Evolutionary conservation across 1,140 invertebrate genomes (phyloP).

Genomic region (Pseudobourletiella spinata): DNA sequence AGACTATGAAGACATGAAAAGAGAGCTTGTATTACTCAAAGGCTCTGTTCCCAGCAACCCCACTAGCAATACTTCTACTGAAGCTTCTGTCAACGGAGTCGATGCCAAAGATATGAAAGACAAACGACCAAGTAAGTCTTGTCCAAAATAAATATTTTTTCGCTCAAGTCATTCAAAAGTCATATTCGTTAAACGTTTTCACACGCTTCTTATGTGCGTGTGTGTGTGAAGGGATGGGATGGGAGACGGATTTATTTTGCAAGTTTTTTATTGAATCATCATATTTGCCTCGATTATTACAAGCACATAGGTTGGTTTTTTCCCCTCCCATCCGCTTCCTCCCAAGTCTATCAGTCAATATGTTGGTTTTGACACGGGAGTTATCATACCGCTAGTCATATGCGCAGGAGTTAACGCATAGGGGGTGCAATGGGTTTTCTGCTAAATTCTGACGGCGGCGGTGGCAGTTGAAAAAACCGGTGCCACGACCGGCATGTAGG

Average conservation of each 20-base stretch:
- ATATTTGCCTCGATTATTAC: no score
- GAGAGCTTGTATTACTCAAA: slow-evolving; percentile 59
- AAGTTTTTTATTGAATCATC: not conserved
- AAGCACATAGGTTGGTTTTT: no score
- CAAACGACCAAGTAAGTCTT: slow-evolving; percentile 32
- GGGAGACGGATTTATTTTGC: not conserved
- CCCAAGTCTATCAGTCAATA: no score
- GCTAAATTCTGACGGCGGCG: no score
- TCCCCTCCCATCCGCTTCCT: no score
- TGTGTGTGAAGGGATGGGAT: not conserved
- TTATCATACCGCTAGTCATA: no score
- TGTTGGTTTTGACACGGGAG: no score
- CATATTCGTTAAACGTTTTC: not conserved
- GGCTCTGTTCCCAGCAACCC: slow-evolving; percentile 13
- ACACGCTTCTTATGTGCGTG: not conserved
- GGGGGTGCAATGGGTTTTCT: no score
- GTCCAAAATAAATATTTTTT: not conserved
- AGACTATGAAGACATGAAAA: slow-evolving; percentile 82
- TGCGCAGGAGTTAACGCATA: no score
- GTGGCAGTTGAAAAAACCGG: no score
- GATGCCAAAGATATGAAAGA: slow-evolving; percentile 35
- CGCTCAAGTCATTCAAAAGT: not conserved
- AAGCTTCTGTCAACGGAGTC: slow-evolving; percentile 29
- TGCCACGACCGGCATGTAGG: no score
- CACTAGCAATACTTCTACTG: slow-evolving; percentile 6